A percentile compares a stretch with the other conserved stretches of the same genome.
Evolutionary conservation across 2,797 vertebrate species (phyloP).

Genomic region (Pempheris klunzingeri): DNA sequence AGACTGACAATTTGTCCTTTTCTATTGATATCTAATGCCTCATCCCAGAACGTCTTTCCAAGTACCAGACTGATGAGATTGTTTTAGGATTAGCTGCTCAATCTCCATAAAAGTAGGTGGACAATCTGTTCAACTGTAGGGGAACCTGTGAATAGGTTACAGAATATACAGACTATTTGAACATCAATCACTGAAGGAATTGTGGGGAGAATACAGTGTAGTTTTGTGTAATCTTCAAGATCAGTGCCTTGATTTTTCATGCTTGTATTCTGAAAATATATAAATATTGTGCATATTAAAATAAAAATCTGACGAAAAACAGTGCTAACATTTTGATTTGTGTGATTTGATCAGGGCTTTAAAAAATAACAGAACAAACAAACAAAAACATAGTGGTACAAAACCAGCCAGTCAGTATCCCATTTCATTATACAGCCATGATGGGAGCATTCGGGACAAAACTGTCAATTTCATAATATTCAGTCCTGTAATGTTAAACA

Average conservation of each 20-base stretch:
- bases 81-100: constrained; percentile 33
- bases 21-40: not conserved
- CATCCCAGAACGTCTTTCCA: not conserved
- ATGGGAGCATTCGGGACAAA: constrained; percentile 1
- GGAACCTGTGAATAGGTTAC: not conserved
- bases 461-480: constrained; percentile 8
- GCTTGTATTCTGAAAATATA: constrained; percentile 22
- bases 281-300: constrained; percentile 48
- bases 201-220: not conserved
- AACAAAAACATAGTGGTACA: constrained; percentile 1
- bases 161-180: not conserved
- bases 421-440: constrained; percentile 4
- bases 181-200: constrained; percentile 16
- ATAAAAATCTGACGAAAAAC: constrained; percentile 15
- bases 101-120: constrained; percentile 3
- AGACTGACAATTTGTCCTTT: not conserved
- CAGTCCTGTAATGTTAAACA: constrained; percentile 21
- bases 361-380: too few species aligned
- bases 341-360: constrained; percentile 23
- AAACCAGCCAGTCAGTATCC: constrained; percentile 6
- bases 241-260: constrained; percentile 45
- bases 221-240: constrained; percentile 9
- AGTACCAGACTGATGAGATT: not conserved
- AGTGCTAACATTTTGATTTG: constrained; percentile 16
- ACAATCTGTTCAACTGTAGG: not conserved